Evolutionary conservation across 2,797 vertebrate species (phyloP), one percentile per base, ranked within the genome.

Genomic region (Nasua narica): DNA sequence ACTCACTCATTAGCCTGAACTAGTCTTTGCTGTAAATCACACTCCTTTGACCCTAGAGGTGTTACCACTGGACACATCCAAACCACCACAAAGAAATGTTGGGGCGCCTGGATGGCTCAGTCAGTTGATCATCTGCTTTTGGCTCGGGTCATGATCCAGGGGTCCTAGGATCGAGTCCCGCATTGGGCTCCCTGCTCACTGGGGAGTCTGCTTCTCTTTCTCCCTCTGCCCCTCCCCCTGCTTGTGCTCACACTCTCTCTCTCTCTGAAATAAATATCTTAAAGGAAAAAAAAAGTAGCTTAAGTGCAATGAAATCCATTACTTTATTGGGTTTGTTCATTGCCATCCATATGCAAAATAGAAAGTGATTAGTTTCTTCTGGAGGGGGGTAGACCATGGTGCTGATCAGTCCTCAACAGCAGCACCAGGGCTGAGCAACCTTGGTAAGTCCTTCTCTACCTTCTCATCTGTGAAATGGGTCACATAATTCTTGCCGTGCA

Each of bases 1-100:
- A 76, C 7, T 52, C 46, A 52, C 12, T 58, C 23, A 7, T 69
- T 23, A 81, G 6, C 35, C 7, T 67, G 18, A 8, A 67, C 14
- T 43, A 37, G 54, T 79, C n/a, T 93, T 96, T 90, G 48, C 56
- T 90, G 86, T 91, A 92, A 96, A 43, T 1, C 29, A 46, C 21
- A 58, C 0, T 43, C 35, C 50, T 69, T 86, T 72, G 19, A 87
- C 87, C 18, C 50, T 37, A 89, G 56, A 65, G 48, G 37, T 25
- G 15, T 3, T 40, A 19, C 58, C 18, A 25, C 37, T 69, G 19
- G 13, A 84, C 6, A 18, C 4, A 67, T 13, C n/a, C 5, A 48
- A 81, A 11, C 23, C 46, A 37, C 76, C 29, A 23, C 1, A 5
- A 74, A 78, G 35, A 67, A 70, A 23, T 21, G 7, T 56, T 23